Percentiles rank a stretch among this genome's conserved stretches.
These are phyloP conservation scores for Cynopterus sphinx DNA, from an alignment of 2,797 vertebrate genomes.

Conservation along the genomic window DNA sequence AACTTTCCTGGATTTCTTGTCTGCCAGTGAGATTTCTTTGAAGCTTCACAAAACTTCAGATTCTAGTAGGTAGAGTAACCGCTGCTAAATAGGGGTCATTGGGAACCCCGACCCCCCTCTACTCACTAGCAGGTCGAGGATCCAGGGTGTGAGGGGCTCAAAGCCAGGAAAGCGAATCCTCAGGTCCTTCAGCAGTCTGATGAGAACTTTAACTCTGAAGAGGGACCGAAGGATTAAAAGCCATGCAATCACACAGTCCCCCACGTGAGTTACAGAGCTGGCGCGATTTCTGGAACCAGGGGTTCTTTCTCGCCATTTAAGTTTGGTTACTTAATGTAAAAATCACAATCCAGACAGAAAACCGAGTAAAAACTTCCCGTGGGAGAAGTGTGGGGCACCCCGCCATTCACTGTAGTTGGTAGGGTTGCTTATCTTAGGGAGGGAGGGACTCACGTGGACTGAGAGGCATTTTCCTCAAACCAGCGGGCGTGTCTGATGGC, in stretches of 20 bases:
- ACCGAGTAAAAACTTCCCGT: background rate
- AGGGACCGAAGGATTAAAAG: background rate
- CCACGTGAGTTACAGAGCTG: background rate
- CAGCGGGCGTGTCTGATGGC: slow-evolving; percentile 97
- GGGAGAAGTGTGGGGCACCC: background rate
- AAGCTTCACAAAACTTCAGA: background rate
- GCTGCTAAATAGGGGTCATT: background rate
- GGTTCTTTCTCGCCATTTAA: background rate
- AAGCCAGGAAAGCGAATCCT: slow-evolving; percentile 94
- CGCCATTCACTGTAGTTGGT: background rate
- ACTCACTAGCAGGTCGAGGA: slow-evolving; percentile 94
- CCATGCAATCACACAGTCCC: background rate
- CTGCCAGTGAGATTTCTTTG: background rate
- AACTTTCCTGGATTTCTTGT: background rate
- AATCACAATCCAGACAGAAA: slow-evolving; percentile 29
- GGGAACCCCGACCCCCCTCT: background rate
- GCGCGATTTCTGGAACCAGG: background rate
- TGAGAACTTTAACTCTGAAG: slow-evolving; percentile 95
- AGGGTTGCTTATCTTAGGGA: background rate
- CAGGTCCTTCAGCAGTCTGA: slow-evolving; percentile 95
- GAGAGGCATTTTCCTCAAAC: slow-evolving; percentile 99
- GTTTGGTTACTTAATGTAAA: background rate
- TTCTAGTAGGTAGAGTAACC: background rate
- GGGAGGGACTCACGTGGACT: slow-evolving; percentile 92
- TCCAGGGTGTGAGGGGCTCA: slow-evolving; percentile 97